Base-by-base conservation (phyloP, 2,888 invertebrate species). In the Protula sp. region DNA sequence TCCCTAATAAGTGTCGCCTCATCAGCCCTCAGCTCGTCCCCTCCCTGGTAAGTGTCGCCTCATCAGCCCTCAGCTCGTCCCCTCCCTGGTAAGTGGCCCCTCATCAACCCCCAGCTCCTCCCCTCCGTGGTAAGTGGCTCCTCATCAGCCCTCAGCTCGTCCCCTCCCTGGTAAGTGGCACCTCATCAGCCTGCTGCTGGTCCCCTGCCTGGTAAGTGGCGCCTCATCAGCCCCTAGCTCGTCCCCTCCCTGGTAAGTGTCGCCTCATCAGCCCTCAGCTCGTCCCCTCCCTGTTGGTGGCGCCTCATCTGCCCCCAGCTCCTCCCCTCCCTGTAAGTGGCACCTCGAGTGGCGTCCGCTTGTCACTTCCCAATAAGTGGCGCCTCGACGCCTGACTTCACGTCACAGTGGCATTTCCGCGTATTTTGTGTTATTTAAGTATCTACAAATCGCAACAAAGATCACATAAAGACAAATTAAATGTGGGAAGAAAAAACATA, bases 61-160 rank as follows among this genome's bases (percentile, higher is more conserved):
- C n/a, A n/a, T n/a, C n/a, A n/a, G n/a, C n/a, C n/a, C n/a, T n/a
- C n/a, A n/a, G n/a, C n/a, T n/a, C n/a, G n/a, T n/a, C n/a, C n/a
- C n/a, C n/a, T n/a, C n/a, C n/a, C n/a, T n/a, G n/a, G n/a, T n/a
- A n/a, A n/a, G n/a, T n/a, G n/a, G n/a, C n/a, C n/a, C n/a, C n/a
- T n/a, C n/a, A n/a, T n/a, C n/a, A n/a, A n/a, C n/a, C n/a, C n/a
- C n/a, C n/a, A n/a, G n/a, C n/a, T n/a, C n/a, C n/a, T n/a, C n/a
- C n/a, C n/a, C n/a, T n/a, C n/a, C n/a, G n/a, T n/a, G n/a, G n/a
- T n/a, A n/a, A n/a, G n/a, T n/a, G n/a, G 54, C 67, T 78, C 27
- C 74, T 74, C 59, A 77, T 75, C 64, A 63, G 79, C 52, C 76
- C 76, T 50, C 77, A 78, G 61, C 74, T 79, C 61, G 73, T 79